Evolutionary conservation across 2,888 invertebrate genomes (phyloP).

Genomic region (Plemyria rubiginata): DNA sequence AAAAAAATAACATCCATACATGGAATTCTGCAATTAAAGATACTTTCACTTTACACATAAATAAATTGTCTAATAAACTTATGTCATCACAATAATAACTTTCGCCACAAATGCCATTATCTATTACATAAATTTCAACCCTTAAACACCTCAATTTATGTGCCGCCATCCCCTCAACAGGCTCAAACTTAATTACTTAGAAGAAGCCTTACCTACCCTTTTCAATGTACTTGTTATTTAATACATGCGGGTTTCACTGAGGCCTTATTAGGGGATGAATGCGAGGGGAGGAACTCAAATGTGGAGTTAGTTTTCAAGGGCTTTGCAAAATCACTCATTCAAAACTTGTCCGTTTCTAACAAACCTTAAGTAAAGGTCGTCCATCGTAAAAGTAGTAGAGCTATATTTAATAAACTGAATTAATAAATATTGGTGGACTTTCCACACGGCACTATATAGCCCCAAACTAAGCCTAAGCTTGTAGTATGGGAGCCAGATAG

Average conservation of each 20-base stretch:
- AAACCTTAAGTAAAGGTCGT: no score
- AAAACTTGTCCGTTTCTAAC: neutral
- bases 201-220: slow-evolving; percentile 42
- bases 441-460: no score
- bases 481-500: no score
- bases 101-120: neutral
- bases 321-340: neutral
- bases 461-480: no score
- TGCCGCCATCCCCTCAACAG: slow-evolving; percentile 38
- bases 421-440: no score
- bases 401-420: no score
- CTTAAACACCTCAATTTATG: slow-evolving; percentile 21
- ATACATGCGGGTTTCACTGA: slow-evolving; percentile 22
- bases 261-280: slow-evolving; percentile 16
- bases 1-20: no score
- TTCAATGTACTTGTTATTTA: slow-evolving; percentile 26
- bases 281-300: slow-evolving; percentile 11
- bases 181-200: slow-evolving; percentile 51
- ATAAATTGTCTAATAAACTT: neutral
- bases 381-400: no score
- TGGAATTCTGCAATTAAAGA: no score
- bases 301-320: slow-evolving; percentile 10
- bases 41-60: neutral
- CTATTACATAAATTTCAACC: slow-evolving; percentile 8
- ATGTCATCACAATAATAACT: neutral